Percentiles rank a stretch among this genome's conserved stretches.
These are phyloP conservation scores for Diploscapter pachys DNA, from an alignment of 1,140 invertebrate genomes.

Conservation along the genomic window DNA sequence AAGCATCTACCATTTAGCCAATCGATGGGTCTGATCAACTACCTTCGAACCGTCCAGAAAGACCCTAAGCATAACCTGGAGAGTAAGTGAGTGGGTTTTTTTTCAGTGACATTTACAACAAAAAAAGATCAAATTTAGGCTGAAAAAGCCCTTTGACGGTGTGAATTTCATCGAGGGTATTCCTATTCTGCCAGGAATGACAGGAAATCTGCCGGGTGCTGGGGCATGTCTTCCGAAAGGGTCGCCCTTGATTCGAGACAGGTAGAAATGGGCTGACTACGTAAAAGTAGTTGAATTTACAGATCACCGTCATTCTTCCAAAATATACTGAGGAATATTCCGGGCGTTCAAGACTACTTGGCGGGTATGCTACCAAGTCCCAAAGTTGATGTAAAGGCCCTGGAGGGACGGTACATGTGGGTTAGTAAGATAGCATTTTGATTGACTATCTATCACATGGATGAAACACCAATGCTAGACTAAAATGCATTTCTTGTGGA, in stretches of 20 bases:
- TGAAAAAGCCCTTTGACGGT: constrained; percentile 20
- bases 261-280: constrained; percentile 10
- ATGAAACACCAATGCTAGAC: background rate
- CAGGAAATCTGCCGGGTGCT: constrained; percentile 31
- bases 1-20: constrained; percentile 20
- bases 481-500: background rate
- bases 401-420: constrained; percentile 31
- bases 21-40: constrained; percentile 35
- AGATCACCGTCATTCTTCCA: constrained; percentile 33
- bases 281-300: constrained; percentile 4
- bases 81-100: constrained; percentile 18
- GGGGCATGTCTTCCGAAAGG: constrained; percentile 28
- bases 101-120: background rate
- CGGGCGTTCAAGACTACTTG: constrained; percentile 34
- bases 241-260: constrained; percentile 27
- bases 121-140: constrained; percentile 17
- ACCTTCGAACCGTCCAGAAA: constrained; percentile 23
- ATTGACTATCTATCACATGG: background rate
- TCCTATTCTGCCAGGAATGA: constrained; percentile 24
- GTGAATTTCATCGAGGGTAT: constrained; percentile 28
- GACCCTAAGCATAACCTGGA: constrained; percentile 29
- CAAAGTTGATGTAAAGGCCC: constrained; percentile 20
- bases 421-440: constrained; percentile 6
- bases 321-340: constrained; percentile 36
- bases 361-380: constrained; percentile 26